Conservation (phyloP, 1,140 invertebrate species). For the Drosophila parabipectinata region DNA sequence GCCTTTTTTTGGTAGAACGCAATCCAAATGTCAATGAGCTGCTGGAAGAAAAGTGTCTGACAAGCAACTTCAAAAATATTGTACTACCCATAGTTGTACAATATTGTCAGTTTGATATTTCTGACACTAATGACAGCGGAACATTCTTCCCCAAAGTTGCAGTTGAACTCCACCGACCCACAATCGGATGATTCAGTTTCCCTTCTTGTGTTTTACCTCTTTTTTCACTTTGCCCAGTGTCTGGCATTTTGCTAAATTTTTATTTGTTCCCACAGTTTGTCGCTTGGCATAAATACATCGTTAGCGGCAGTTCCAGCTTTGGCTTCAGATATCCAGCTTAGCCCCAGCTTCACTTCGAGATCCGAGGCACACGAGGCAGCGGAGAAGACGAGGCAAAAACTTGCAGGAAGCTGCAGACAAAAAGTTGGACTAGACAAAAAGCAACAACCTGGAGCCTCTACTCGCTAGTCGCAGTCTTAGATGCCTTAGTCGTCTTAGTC, state of each 20-base stretch:
- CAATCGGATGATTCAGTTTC: conserved; percentile 38
- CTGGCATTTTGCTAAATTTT: conserved; percentile 78
- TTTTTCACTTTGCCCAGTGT: conserved; percentile 23
- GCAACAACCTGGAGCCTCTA: conserved; percentile 32
- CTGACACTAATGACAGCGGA: conserved; percentile 70
- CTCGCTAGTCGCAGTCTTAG: conserved; percentile 40
- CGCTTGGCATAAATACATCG: conserved; percentile 81
- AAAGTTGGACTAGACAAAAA: conserved; percentile 65
- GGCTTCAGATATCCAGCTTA: conserved; percentile 43
- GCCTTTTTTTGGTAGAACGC: conserved; percentile 36
- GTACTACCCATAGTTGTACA: conserved; percentile 69
- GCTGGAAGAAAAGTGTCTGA: conserved; percentile 8
- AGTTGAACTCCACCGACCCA: conserved; percentile 34
- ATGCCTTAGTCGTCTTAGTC: conserved; percentile 36
- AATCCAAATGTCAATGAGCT: conserved; percentile 42
- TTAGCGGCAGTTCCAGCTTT: conserved; percentile 59
- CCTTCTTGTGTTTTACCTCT: conserved; percentile 12
- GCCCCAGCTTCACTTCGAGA: conserved; percentile 43
- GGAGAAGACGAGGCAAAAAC: conserved; percentile 13
- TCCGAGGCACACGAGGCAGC: not conserved
- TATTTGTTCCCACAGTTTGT: conserved; percentile 82
- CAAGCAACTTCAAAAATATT: conserved; percentile 47
- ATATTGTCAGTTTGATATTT: conserved; percentile 73
- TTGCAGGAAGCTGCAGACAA: conserved; percentile 75
- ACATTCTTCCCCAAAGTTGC: conserved; percentile 43